Percentiles rank a stretch among this genome's conserved stretches.
These are phyloP conservation scores for Ellobius talpinus DNA, from an alignment of 2,113 vertebrate species.

Conservation along the genomic window DNA sequence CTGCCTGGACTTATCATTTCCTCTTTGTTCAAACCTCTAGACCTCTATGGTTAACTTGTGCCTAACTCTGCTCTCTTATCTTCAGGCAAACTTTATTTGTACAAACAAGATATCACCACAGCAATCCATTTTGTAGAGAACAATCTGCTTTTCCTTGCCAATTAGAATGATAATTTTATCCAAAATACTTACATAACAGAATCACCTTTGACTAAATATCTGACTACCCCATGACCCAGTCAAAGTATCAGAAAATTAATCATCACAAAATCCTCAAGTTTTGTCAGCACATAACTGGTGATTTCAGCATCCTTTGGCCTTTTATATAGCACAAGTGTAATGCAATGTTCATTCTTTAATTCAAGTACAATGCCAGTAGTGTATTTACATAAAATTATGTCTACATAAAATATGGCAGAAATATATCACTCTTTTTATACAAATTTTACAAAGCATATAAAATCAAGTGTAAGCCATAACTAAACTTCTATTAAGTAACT, in stretches of 20 bases:
- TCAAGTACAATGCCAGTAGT: not conserved
- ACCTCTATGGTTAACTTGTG: no score
- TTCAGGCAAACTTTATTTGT: no score
- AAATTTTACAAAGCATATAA: not conserved
- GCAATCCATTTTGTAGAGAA: not conserved
- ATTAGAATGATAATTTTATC: not conserved
- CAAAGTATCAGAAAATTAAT: not conserved
- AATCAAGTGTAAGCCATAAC: not conserved
- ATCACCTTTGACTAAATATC: slow-evolving; percentile 14
- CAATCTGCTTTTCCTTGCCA: not conserved
- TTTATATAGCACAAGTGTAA: not conserved
- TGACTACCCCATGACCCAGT: not conserved
- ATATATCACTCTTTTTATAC: not conserved
- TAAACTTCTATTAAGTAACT: not conserved
- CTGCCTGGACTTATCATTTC: no score
- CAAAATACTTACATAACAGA: not conserved
- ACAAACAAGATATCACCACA: no score
- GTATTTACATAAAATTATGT: not conserved
- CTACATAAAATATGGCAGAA: not conserved
- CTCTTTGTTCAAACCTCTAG: no score
- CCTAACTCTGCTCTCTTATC: no score
- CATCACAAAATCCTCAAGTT: not conserved
- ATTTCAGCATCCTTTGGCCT: not conserved
- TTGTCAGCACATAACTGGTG: not conserved
- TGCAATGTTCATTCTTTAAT: not conserved